Evolutionary conservation across 1,140 invertebrate genomes (phyloP), one percentile per base, ranked within the genome.

Genomic region (Psix sp.): DNA sequence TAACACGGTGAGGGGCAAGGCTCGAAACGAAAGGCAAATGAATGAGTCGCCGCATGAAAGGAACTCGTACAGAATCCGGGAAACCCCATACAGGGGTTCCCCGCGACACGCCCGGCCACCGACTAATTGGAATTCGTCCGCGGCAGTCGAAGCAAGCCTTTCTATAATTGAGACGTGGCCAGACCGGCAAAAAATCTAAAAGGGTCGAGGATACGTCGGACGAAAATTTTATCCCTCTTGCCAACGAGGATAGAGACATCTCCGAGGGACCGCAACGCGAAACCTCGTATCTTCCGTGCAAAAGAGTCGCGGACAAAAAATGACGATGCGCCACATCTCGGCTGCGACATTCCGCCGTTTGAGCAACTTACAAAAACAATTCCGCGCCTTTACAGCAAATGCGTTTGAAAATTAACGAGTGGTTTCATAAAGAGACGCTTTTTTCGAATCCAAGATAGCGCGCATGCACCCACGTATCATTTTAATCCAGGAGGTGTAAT

Each of bases 121-220:
- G 82, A 87, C 85, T 87, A 87, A 87, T 87, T 87, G 85, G 84
- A 87, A 86, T 87, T 87, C 84, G 84, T 86, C 84, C 83, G 83
- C 83, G 77, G 78, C 83, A 82, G 85, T 84, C 85, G 85, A 87
- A 87, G 83, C 85, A 86, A 87, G 83, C 79, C 84, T 86, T 86
- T 87, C 84, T 86, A 84, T 86, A 87, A 87, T 87, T 87, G 84
- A 87, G 85, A 86, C 82, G 83, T 77, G 80, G 83, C 79, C 82
- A 81, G 74, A 78, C 68, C 74, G 48, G 68, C 74, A 78, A 81
- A 82, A 82, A 80, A 80, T 67, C 76, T 74, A 72, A 77, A 78
- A 80, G 71, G 77, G 76, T 78, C 74, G 67, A 76, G 75, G 73
- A 81, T 77, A 77, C 73, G 66, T 80, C 62, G 76, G 82, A 77